Evolutionary conservation across 2,113 vertebrate genomes (phyloP).

Genomic region (Pseudorhombus dupliciocellatus): DNA sequence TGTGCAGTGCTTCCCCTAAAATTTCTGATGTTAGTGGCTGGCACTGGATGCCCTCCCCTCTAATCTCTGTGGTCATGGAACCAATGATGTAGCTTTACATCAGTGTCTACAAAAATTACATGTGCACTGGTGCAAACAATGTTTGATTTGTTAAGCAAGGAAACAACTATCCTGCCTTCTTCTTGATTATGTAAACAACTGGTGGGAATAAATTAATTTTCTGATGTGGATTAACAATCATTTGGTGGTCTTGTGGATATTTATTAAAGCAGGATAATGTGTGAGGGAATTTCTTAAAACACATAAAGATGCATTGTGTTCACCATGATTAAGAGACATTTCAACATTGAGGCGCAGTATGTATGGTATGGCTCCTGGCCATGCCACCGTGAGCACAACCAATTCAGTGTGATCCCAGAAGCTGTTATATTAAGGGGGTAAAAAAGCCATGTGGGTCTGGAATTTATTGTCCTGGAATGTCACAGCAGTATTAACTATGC

Average conservation of each 20-base stretch:
- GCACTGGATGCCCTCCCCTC: conserved; percentile 15
- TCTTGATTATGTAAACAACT: not conserved
- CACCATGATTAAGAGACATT: conserved; percentile 4
- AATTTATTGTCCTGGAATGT: conserved; percentile 72
- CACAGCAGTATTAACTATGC: conserved; percentile 62
- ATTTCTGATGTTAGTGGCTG: conserved; percentile 21
- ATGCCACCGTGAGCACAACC: too few relatives aligned
- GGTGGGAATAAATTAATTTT: not conserved
- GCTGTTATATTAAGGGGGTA: conserved; percentile 19
- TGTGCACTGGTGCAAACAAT: not conserved
- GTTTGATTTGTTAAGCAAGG: not conserved
- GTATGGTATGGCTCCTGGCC: too few relatives aligned
- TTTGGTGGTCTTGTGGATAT: not conserved
- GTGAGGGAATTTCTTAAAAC: not conserved
- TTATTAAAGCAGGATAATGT: not conserved
- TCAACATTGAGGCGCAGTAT: not conserved
- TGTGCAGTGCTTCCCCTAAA: conserved; percentile 14
- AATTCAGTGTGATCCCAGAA: conserved; percentile 51
- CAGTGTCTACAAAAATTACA: not conserved
- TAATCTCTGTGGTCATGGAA: conserved; percentile 38
- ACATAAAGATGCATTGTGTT: not conserved
- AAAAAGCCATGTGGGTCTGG: conserved; percentile 45
- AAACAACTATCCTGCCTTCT: not conserved
- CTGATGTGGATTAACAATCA: not conserved
- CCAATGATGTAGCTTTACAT: conserved; percentile 5